A percentile compares a stretch with the other conserved stretches of the same genome.
Conservation (phyloP, 2,888 invertebrate genomes). For the Carcina quercana region DNA sequence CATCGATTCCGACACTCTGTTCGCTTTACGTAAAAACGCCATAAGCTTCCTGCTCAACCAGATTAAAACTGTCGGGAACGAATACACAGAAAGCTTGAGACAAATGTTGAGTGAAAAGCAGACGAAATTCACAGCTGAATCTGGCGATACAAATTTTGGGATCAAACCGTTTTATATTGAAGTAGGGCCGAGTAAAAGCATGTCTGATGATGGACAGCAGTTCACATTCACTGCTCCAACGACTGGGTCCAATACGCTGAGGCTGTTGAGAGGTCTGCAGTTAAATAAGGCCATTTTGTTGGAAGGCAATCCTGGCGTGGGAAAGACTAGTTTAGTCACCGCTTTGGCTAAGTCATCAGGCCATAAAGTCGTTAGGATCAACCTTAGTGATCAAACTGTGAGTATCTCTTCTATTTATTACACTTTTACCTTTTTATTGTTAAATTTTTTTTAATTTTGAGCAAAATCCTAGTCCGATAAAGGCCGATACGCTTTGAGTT, state of each 20-base stretch:
- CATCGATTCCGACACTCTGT: conserved; percentile 73
- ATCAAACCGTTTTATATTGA: conserved; percentile 85
- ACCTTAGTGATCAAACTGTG: conserved; percentile 98
- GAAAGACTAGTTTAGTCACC: conserved; percentile 96
- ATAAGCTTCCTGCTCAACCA: conserved; percentile 72
- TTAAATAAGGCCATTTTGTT: conserved; percentile 93
- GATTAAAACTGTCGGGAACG: conserved; percentile 52
- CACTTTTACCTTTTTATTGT: background rate
- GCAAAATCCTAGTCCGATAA: too few relatives aligned
- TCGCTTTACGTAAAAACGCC: conserved; percentile 64
- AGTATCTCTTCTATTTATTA: conserved; percentile 30
- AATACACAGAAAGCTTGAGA: conserved; percentile 39
- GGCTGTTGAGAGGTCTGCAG: conserved; percentile 91
- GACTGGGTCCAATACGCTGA: conserved; percentile 85
- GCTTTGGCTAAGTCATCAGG: conserved; percentile 91
- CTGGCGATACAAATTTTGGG: conserved; percentile 73
- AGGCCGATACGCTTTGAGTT: background rate
- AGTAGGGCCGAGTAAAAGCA: conserved; percentile 49
- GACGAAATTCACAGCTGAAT: conserved; percentile 44
- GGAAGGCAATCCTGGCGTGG: conserved; percentile 98
- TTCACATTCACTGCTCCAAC: conserved; percentile 88
- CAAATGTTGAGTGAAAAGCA: conserved; percentile 46
- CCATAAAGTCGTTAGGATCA: conserved; percentile 91
- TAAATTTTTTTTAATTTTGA: background rate
- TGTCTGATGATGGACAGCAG: conserved; percentile 32